Percentiles rank a stretch among this genome's conserved stretches.
Conservation (phyloP, 2,888 invertebrate genomes). For the Sturmia bella region DNA sequence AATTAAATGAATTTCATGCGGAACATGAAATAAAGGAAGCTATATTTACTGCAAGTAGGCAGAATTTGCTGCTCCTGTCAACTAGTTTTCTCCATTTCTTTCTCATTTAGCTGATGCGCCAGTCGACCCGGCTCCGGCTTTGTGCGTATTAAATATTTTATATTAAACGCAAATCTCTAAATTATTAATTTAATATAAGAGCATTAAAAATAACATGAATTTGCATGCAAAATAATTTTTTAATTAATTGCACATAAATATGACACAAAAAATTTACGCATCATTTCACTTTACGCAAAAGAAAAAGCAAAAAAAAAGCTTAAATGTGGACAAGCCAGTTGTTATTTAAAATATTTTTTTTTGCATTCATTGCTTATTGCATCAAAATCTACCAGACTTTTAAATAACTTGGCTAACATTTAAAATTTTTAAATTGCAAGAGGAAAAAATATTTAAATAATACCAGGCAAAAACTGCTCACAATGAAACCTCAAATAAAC, state of each 20-base stretch:
- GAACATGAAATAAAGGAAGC: too few relatives aligned
- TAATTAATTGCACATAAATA: slow-evolving; percentile 68
- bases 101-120: neutral
- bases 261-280: slow-evolving; percentile 68
- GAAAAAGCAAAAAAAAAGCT: slow-evolving; percentile 10
- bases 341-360: slow-evolving; percentile 27
- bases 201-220: slow-evolving; percentile 54
- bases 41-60: too few relatives aligned
- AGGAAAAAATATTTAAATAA: slow-evolving; percentile 38
- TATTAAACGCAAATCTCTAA: slow-evolving; percentile 30
- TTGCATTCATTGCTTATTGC: slow-evolving; percentile 11
- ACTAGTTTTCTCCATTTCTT: too few relatives aligned
- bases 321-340: slow-evolving; percentile 60
- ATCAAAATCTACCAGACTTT: slow-evolving; percentile 29
- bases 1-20: too few relatives aligned
- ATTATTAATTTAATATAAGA: slow-evolving; percentile 51
- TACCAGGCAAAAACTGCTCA: slow-evolving; percentile 18
- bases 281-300: slow-evolving; percentile 59
- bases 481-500: slow-evolving; percentile 48
- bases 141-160: slow-evolving; percentile 1
- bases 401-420: slow-evolving; percentile 54
- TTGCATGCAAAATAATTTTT: slow-evolving; percentile 60
- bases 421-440: slow-evolving; percentile 51
- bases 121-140: slow-evolving; percentile 5
- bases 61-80: too few relatives aligned